These are phyloP conservation scores for Heteromyza rotundicornis DNA, from an alignment of 2,888 invertebrate genomes.

Conservation along the genomic window DNA sequence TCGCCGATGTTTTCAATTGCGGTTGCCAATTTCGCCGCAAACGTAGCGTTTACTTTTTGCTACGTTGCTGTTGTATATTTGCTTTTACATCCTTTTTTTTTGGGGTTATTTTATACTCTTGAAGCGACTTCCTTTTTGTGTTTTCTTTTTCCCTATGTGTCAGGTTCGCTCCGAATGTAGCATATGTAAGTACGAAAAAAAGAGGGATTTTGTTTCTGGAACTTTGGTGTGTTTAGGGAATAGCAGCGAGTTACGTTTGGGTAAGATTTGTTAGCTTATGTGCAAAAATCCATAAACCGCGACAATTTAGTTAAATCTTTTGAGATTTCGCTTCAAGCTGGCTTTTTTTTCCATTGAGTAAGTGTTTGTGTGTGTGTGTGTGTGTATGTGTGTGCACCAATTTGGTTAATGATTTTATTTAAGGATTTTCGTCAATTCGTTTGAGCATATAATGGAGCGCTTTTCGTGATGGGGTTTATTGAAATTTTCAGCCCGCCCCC, in stretches of 20 bases:
- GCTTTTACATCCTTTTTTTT: too few relatives aligned
- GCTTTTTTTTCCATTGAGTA: conserved; percentile 3
- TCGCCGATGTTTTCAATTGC: conserved; percentile 19
- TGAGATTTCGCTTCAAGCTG: conserved; percentile 30
- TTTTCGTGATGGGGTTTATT: neutral
- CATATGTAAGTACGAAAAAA: too few relatives aligned
- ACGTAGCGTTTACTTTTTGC: conserved; percentile 15
- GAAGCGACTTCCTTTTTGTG: too few relatives aligned
- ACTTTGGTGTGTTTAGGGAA: neutral
- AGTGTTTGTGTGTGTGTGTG: conserved; percentile 19
- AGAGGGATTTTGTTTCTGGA: too few relatives aligned
- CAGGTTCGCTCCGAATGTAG: too few relatives aligned
- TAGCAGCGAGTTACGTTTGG: neutral
- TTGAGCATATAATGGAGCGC: neutral
- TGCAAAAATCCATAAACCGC: conserved; percentile 14
- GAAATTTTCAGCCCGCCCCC: neutral
- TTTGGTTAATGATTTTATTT: conserved; percentile 2
- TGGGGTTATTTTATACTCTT: too few relatives aligned
- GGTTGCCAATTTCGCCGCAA: conserved; percentile 21
- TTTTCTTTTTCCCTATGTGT: too few relatives aligned
- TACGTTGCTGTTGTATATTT: conserved; percentile 4
- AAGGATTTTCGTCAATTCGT: conserved; percentile 1
- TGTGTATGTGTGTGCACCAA: conserved; percentile 21
- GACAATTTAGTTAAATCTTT: conserved; percentile 36
- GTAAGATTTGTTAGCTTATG: neutral